Evolutionary conservation across 2,888 invertebrate species (phyloP), one percentile per base, ranked within the genome.

Genomic region (Stenodera caucasica): DNA sequence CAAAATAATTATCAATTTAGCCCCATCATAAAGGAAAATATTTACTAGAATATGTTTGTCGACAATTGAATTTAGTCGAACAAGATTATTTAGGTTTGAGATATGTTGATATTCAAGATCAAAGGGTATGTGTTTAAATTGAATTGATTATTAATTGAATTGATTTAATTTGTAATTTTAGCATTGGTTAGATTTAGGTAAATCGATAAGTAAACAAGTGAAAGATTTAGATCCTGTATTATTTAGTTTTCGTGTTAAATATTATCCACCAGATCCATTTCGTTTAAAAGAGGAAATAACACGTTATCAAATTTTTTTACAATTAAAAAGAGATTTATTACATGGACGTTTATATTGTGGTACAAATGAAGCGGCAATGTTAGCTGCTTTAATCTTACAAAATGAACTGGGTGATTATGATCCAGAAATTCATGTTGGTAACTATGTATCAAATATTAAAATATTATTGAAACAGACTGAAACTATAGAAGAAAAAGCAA

Each of bases 201-300:
- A 95, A 83, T 88, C 92, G 70, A 90, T 95, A 78, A 82, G 91
- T 70, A 96, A 95, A 80, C 95, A 96, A 87, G 91, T 95, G 33
- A 94, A 93, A 90, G 96, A 96, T 82, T 88, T 96, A 75, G 91
- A 93, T 72, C 94, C 95, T 63, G 91, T 95, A 75, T 82, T 96
- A 63, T 93, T 98, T 79, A 96, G 96, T 82, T 95, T 98, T 81
- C 92, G 98, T 66, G 94, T 98, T 67, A 98, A 98, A 84, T 98
- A 96, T 82, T 98, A 98, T 81, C 98, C 98, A 14, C 93, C 94
- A 59, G 96, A 98, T 82, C 97, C 98, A 14, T 86, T 93, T 79
- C 86, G 93, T 57, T 83, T 98, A 67, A 94, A 94, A 80, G 98
- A 97, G 79, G 94, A 97, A 81, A 90, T 95, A 66, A 95, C 97